Evolutionary conservation across 2,888 invertebrate species (phyloP).

Genomic region (Lepidocyrtoides sp.): DNA sequence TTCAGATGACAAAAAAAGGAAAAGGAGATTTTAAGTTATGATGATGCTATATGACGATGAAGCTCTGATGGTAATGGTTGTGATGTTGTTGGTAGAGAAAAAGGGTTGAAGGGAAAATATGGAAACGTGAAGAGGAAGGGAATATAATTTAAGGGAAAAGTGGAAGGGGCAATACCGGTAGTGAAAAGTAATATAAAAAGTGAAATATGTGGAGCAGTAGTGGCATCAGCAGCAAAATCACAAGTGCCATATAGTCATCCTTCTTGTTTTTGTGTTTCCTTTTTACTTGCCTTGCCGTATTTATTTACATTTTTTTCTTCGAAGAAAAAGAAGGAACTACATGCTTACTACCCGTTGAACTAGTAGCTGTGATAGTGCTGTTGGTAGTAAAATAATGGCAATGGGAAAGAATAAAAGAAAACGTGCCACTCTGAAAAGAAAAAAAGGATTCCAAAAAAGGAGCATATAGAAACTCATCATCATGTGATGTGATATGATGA

Average conservation of each 20-base stretch:
- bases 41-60: background rate
- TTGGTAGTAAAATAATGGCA: conserved; percentile 5
- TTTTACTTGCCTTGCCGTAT: background rate
- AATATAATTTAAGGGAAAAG: background rate
- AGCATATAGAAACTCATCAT: background rate
- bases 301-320: conserved; percentile 10
- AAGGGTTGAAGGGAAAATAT: background rate
- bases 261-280: background rate
- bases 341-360: background rate
- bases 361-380: background rate
- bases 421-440: background rate
- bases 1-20: conserved; percentile 34
- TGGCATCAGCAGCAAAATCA: background rate
- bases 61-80: too few relatives aligned
- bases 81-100: background rate
- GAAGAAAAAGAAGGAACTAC: background rate
- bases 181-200: conserved; percentile 53
- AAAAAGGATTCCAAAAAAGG: background rate
- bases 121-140: background rate
- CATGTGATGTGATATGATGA: conserved; percentile 9
- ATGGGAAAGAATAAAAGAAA: conserved; percentile 24
- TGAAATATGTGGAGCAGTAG: conserved; percentile 64
- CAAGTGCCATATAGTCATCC: background rate
- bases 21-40: conserved; percentile 41
- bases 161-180: conserved; percentile 23